Base-by-base conservation (phyloP, 2,113 vertebrate genomes). In the Cryptoleucopteryx plumbea region DNA sequence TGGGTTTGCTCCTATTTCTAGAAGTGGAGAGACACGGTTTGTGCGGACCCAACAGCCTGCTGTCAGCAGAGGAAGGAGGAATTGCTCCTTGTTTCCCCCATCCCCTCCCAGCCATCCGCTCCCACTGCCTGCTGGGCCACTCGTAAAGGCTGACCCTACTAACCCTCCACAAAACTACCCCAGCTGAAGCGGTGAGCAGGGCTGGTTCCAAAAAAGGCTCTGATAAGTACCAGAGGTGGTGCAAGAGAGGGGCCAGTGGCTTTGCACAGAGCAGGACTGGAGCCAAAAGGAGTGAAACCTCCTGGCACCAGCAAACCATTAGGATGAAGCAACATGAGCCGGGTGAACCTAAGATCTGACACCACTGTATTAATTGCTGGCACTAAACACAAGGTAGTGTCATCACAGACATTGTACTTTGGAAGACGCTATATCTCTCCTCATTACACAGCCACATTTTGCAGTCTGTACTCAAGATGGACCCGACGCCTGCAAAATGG, bases 221-320 rank as follows among this genome's bases (percentile, higher is more conserved):
- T 3, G 1, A n/a, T 0, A 0, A 55, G n/a, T 21, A 63, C 8
- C 42, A 29, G 26, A 50, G 18, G 36, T 23, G 12, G 14, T 65
- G 21, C 21, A 56, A 71, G 36, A 84, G 48, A 48, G 31, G 7
- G 14, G 7, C 29, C 4, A 2, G 20, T 8, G 17, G 14, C 31
- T 78, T 56, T 78, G 65, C 42, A 48, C 8, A 31, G 31, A 14
- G n/a, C 26, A 71, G 21, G 26, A 40, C 26, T 32, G 36, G n/a
- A 50, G 18, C 48, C 50, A 63, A 56, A 71, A 48, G 25, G 12
- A 68, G 6, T 29, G 36, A 85, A 56, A 42, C 21, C 10, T 48
- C 42, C 56, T 27, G 36, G n/a, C 20, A 70, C 16, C 27, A 55
- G 20, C n/a, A 55, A 21, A 47, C 23, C 32, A 3, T 15, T 45